phyloP scores from a whole-genome alignment of 2,888 invertebrate species.

The Ophioninae sp. region DNA sequence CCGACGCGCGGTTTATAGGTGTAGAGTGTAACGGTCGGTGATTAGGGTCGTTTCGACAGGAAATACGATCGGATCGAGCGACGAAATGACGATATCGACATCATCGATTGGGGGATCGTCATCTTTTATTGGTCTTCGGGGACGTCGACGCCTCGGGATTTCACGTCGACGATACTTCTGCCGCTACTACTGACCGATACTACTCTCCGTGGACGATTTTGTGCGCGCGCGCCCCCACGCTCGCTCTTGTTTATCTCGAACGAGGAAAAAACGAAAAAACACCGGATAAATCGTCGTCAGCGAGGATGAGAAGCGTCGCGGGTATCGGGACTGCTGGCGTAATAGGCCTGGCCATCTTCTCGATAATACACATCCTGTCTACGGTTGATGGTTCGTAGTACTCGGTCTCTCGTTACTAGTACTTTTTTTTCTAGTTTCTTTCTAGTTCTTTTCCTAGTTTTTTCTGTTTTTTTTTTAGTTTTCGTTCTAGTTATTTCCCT shows the following conservation, averaged over 20 bases:
- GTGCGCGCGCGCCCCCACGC: neutral
- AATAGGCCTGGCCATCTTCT: constrained; percentile 73
- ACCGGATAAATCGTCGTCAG: constrained; percentile 38
- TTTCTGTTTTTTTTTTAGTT: neutral
- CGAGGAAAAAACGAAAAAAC: constrained; percentile 2
- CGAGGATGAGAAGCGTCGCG: constrained; percentile 69
- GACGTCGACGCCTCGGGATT: constrained; percentile 58
- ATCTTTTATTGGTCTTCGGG: constrained; percentile 51
- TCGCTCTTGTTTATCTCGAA: constrained; percentile 24
- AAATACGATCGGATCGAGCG: constrained; percentile 54
- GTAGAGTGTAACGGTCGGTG: too few relatives aligned
- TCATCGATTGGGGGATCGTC: constrained; percentile 52
- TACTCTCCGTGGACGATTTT: constrained; percentile 32
- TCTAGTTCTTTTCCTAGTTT: neutral
- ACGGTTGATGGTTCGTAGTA: constrained; percentile 72
- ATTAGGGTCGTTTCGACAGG: constrained; percentile 23
- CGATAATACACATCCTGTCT: constrained; percentile 71
- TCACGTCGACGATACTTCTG: constrained; percentile 60
- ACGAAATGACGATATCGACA: constrained; percentile 69
- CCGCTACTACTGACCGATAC: constrained; percentile 45
- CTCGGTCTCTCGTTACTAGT: too few relatives aligned
- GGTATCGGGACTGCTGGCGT: constrained; percentile 71
- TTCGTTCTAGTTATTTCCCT: neutral
- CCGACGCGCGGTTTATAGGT: too few relatives aligned
- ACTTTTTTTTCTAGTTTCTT: neutral